These are phyloP conservation scores for Papilio glaucus DNA, from an alignment of 1,140 invertebrate genomes.

Conservation along the genomic window DNA sequence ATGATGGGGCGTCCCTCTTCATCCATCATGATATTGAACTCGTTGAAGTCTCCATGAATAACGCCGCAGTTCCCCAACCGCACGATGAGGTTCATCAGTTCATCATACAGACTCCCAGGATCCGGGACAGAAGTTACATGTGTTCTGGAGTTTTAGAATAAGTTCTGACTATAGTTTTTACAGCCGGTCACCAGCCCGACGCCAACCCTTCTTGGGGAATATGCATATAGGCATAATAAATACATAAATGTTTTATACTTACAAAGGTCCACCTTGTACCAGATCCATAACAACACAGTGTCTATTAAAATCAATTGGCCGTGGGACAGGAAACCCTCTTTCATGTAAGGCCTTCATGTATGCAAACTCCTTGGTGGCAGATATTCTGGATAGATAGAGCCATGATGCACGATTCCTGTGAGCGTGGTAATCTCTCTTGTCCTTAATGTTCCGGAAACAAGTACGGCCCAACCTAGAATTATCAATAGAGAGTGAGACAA, in stretches of 20 bases:
- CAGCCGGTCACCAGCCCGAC: too few relatives aligned
- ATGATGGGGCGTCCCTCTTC: conserved; percentile 92
- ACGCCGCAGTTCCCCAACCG: conserved; percentile 96
- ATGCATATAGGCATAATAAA: too few relatives aligned
- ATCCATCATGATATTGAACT: conserved; percentile 98
- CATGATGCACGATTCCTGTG: conserved; percentile 95
- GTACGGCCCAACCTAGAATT: conserved; percentile 92
- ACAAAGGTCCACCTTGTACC: conserved; percentile 90
- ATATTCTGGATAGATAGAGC: conserved; percentile 98
- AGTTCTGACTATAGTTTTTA: too few relatives aligned
- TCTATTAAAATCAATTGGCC: conserved; percentile 96
- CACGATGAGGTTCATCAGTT: conserved; percentile 97
- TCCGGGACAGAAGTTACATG: conserved; percentile 92
- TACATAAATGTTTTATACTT: conserved; percentile 65
- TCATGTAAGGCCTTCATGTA: conserved; percentile 98
- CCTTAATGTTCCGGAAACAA: conserved; percentile 98
- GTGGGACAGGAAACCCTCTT: conserved; percentile 96
- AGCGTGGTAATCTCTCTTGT: conserved; percentile 98
- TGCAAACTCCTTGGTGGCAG: conserved; percentile 98
- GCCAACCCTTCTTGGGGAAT: too few relatives aligned
- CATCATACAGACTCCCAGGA: conserved; percentile 93
- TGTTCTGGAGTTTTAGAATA: conserved; percentile 84
- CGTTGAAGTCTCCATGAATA: conserved; percentile 99
- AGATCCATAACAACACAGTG: conserved; percentile 99
- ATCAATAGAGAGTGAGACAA: background rate